Percentiles rank a stretch among this genome's conserved stretches.
Evolutionary conservation across 2,113 vertebrate genomes (phyloP).

Genomic region (Candoia aspera): DNA sequence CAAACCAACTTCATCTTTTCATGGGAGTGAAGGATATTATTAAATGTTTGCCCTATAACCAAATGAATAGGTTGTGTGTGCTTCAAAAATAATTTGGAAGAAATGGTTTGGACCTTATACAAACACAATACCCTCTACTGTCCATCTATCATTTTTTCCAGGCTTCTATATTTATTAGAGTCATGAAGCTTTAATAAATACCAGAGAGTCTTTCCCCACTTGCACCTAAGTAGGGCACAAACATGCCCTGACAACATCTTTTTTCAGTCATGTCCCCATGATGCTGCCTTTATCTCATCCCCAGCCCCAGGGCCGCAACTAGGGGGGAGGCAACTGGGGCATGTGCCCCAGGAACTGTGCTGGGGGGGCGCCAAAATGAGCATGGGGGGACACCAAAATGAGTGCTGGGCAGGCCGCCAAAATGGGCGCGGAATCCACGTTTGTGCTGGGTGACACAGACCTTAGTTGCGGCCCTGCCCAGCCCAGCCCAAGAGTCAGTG

Average conservation of each 20-base stretch:
- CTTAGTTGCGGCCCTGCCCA: too few species aligned
- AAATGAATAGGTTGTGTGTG: slow-evolving; percentile 1
- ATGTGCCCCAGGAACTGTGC: too few species aligned
- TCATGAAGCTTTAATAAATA: neutral
- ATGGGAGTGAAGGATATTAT: slow-evolving; percentile 7
- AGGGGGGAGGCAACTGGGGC: too few species aligned
- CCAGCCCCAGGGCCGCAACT: too few species aligned
- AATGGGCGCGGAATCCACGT: too few species aligned
- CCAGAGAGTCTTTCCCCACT: neutral
- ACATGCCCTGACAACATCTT: neutral
- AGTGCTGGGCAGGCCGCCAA: too few species aligned
- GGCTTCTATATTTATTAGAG: neutral
- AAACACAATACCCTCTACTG: neutral
- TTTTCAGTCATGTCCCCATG: neutral
- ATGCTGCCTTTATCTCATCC: neutral
- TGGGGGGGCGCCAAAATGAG: too few species aligned
- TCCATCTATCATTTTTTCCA: neutral
- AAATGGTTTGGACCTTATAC: neutral
- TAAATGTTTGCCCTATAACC: neutral
- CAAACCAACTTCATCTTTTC: slow-evolving; percentile 10
- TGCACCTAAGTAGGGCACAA: neutral
- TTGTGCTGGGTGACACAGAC: too few species aligned
- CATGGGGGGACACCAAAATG: too few species aligned
- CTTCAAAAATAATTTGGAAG: neutral
- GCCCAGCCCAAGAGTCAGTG: neutral